Conservation (phyloP, 2,888 invertebrate species). For the Julus scandinavius region DNA sequence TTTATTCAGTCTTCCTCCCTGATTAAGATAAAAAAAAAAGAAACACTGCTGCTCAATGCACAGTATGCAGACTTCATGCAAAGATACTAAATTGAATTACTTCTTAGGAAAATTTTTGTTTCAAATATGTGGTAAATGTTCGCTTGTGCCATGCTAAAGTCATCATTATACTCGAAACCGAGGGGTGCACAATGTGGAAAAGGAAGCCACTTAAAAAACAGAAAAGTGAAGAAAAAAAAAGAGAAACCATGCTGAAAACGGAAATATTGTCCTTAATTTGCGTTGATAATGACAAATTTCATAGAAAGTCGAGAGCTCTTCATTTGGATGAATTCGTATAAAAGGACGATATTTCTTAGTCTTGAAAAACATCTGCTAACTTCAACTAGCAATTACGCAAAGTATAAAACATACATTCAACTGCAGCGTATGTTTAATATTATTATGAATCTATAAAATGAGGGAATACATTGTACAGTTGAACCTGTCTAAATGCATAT, state of each 20-base stretch:
- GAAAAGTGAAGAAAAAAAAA: neutral
- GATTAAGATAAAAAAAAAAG: constrained; percentile 36
- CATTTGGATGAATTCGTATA: neutral
- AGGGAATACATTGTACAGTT: too few species aligned
- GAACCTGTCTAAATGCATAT: too few species aligned
- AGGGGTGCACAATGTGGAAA: neutral
- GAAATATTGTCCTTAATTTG: constrained; percentile 10
- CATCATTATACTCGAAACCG: neutral
- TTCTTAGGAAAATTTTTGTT: neutral
- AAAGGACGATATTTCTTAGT: neutral
- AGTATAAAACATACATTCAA: too few species aligned
- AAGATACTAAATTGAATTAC: constrained; percentile 36
- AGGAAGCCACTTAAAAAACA: constrained; percentile 9
- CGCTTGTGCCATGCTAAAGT: neutral
- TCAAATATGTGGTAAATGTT: constrained; percentile 13
- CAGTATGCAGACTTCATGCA: constrained; percentile 17
- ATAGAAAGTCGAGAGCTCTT: neutral
- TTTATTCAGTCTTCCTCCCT: constrained; percentile 12
- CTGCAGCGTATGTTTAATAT: too few species aligned
- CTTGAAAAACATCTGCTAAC: too few species aligned
- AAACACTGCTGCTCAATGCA: constrained; percentile 4
- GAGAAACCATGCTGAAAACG: neutral
- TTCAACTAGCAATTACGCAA: too few species aligned
- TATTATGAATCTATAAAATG: too few species aligned
- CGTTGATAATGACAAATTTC: neutral